These are phyloP conservation scores for Ceratotherium simum DNA, from an alignment of 2,113 vertebrate genomes.

Conservation along the genomic window DNA sequence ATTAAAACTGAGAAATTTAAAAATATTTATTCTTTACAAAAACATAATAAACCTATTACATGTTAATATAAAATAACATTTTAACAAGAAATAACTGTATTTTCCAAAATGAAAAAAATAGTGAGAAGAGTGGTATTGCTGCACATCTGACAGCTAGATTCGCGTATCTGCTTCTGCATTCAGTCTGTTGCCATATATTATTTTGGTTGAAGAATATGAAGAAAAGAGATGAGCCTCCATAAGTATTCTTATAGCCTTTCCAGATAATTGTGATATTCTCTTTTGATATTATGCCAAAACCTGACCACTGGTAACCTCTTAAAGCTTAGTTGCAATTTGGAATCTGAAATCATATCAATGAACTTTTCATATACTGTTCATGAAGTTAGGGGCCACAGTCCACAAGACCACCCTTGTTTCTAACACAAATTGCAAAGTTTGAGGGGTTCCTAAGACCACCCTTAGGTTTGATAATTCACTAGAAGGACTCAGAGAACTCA, in stretches of 20 bases:
- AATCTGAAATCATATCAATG: background rate
- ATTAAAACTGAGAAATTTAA: background rate
- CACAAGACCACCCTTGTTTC: background rate
- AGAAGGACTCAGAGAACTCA: background rate
- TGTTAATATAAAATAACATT: background rate
- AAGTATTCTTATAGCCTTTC: background rate
- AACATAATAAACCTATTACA: background rate
- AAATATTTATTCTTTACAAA: background rate
- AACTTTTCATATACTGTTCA: background rate
- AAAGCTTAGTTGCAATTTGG: background rate
- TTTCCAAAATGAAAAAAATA: constrained; percentile 35
- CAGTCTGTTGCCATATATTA: background rate
- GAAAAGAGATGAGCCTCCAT: background rate
- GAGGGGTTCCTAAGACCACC: background rate
- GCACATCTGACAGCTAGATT: background rate
- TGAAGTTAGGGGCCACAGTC: background rate
- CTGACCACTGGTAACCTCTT: background rate
- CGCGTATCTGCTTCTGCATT: background rate
- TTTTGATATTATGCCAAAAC: background rate
- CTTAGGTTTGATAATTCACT: background rate
- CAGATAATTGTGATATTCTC: background rate
- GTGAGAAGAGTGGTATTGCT: background rate
- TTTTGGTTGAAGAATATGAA: background rate
- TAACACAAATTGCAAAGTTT: background rate
- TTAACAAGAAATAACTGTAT: background rate